A percentile compares a stretch with the other conserved stretches of the same genome.
These are phyloP conservation scores for Anguilla pacifica DNA, from an alignment of 2,797 vertebrate genomes.

Conservation along the genomic window DNA sequence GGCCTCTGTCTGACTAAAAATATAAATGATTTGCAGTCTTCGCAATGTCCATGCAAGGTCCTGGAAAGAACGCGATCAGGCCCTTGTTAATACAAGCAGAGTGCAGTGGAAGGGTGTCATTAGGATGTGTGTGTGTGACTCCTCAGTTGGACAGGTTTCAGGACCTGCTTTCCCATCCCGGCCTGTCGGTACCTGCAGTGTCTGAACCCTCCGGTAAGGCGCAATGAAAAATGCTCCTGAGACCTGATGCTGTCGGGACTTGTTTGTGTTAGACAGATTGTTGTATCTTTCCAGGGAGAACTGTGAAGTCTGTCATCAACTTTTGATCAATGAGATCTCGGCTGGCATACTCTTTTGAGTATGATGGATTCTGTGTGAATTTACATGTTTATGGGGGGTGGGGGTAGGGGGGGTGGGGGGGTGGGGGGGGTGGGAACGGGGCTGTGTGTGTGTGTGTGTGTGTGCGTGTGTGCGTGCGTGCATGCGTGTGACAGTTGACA, in stretches of 20 bases:
- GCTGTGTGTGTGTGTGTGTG: conserved; percentile 24
- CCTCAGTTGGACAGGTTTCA: conserved; percentile 46
- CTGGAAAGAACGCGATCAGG: background rate
- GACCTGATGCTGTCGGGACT: conserved; percentile 73
- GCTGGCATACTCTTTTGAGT: background rate
- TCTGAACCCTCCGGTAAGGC: conserved; percentile 63
- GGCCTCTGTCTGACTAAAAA: background rate
- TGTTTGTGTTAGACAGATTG: conserved; percentile 66
- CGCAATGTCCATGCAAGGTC: background rate
- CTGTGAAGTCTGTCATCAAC: conserved; percentile 50
- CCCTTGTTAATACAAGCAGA: background rate
- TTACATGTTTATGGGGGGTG: conserved; percentile 14
- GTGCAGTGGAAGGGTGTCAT: background rate
- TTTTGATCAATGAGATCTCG: conserved; percentile 41
- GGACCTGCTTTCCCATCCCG: conserved; percentile 51
- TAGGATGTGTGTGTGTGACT: conserved; percentile 7
- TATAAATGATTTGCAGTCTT: background rate
- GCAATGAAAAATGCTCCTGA: conserved; percentile 64
- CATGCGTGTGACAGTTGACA: conserved; percentile 20
- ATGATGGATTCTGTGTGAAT: background rate
- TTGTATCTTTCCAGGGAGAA: conserved; percentile 54
- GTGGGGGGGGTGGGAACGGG: conserved; percentile 20
- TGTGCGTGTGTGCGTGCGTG: background rate
- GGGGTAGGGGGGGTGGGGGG: conserved; percentile 19
- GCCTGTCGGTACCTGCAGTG: conserved; percentile 72